A percentile compares a stretch with the other conserved stretches of the same genome.
Evolutionary conservation across 2,888 invertebrate species (phyloP).

Genomic region (Cryptosula pallasiana): DNA sequence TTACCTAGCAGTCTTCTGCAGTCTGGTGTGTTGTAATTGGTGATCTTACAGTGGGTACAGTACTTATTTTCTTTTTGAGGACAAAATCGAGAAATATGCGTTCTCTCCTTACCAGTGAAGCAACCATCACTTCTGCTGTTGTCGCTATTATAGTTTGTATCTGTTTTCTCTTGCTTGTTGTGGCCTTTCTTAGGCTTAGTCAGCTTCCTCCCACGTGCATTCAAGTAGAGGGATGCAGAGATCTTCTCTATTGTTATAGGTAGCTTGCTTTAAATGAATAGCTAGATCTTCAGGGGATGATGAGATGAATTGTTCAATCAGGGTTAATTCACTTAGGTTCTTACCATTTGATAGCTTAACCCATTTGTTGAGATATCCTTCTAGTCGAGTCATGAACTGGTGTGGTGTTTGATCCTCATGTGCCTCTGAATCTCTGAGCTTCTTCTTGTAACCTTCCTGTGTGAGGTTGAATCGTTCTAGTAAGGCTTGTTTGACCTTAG

Average conservation of each 20-base stretch:
- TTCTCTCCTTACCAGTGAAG: too few relatives aligned
- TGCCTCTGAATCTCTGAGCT: conserved; percentile 14
- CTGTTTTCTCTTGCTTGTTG: neutral
- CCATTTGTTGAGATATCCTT: conserved; percentile 11
- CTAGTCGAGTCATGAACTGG: neutral
- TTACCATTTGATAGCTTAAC: neutral
- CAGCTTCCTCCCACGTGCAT: conserved; percentile 7
- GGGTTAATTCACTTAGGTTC: neutral
- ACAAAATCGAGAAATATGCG: too few relatives aligned
- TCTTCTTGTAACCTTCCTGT: conserved; percentile 20
- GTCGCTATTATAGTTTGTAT: neutral
- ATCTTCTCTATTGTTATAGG: neutral
- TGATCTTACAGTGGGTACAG: too few relatives aligned
- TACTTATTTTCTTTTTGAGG: too few relatives aligned
- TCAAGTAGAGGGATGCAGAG: conserved; percentile 10
- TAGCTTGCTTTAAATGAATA: conserved; percentile 3
- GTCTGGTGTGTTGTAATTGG: too few relatives aligned
- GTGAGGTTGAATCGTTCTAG: neutral
- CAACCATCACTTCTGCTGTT: too few relatives aligned
- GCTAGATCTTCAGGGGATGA: conserved; percentile 10
- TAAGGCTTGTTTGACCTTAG: conserved; percentile 14
- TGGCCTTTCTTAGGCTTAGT: neutral
- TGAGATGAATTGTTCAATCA: conserved; percentile 17
- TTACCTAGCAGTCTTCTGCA: neutral
- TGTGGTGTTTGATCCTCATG: conserved; percentile 3